These are phyloP conservation scores for Ctenoplectra terminalis DNA, from an alignment of 1,140 invertebrate species.

Conservation along the genomic window DNA sequence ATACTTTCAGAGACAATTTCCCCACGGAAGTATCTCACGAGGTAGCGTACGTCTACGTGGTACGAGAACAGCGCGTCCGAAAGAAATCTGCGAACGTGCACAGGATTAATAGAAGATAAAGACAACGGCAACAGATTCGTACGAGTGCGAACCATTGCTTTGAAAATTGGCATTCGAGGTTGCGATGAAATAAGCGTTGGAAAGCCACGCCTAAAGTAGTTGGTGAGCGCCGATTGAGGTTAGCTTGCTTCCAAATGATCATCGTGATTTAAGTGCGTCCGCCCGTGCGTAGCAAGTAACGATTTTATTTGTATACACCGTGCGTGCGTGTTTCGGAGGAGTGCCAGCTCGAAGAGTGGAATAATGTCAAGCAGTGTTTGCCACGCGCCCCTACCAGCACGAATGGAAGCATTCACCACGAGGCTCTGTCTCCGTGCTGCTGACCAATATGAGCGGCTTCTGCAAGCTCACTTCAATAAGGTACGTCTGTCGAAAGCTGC, in stretches of 20 bases:
- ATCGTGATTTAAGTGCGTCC: slow-evolving; percentile 18
- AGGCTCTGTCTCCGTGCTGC: slow-evolving; percentile 84
- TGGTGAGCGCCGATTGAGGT: slow-evolving; percentile 36
- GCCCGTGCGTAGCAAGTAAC: slow-evolving; percentile 24
- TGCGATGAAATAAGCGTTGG: no score
- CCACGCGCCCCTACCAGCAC: slow-evolving; percentile 81
- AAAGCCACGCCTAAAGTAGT: slow-evolving; percentile 11
- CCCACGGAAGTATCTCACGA: no score
- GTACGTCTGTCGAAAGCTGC: slow-evolving; percentile 58
- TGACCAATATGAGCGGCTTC: slow-evolving; percentile 85
- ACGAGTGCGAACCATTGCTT: no score
- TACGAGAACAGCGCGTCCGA: no score
- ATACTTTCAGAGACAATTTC: background rate
- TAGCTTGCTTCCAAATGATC: slow-evolving; percentile 15
- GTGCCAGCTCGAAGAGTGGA: slow-evolving; percentile 34
- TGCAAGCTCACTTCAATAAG: slow-evolving; percentile 80
- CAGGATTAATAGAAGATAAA: background rate
- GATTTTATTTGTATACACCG: slow-evolving; percentile 32
- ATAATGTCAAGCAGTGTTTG: slow-evolving; percentile 80
- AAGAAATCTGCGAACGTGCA: no score
- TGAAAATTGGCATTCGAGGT: background rate
- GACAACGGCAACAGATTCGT: background rate
- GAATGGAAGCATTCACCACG: slow-evolving; percentile 84
- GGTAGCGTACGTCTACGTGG: no score
- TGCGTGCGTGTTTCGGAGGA: slow-evolving; percentile 28